Base-by-base conservation (phyloP, 2,888 invertebrate genomes). In the Coelopa pilipes region DNA sequence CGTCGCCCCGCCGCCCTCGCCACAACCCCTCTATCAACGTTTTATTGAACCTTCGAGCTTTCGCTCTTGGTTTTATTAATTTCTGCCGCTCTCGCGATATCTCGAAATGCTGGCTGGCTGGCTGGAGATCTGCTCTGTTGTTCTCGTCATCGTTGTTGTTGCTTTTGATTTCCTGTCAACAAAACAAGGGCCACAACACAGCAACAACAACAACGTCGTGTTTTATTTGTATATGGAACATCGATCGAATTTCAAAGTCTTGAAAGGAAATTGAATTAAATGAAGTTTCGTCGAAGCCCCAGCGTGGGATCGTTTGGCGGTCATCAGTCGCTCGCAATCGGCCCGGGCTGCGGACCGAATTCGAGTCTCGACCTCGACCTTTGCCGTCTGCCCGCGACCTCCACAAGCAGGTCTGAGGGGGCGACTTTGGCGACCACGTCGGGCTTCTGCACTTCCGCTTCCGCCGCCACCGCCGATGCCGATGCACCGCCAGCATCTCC, bases 251-350 rank as follows among this genome's bases (percentile, higher is more conserved):
- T 34, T 34, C 34, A 34, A 34, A 34, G 34, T 34, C 34, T 34
- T 34, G 34, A 72, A 72, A 76, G 69, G 72, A 72, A 76, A 74
- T 74, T 76, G 65, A 76, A 76, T 76, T 74, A 72, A 76, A 74
- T 72, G 72, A 1, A 24, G 10, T 62, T 66, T 66, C 34, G 34
- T 34, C 34, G 34, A 34, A 34, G 34, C 34, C 7, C 7, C 34
- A 34, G 34, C 34, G 34, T 34, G 34, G 34, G 34, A 34, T 34
- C 34, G 34, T 34, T 34, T 34, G 34, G 34, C 34, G 7, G 34
- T 34, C 34, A 7, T 34, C 7, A 34, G 34, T 4, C 7, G 34
- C 7, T 34, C 34, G 34, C 2, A 34, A n/a, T n/a, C n/a, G n/a
- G n/a, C n/a, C n/a, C n/a, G n/a, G n/a, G 34, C 34, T 34, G 34